Base-by-base conservation (phyloP, 2,113 vertebrate genomes). In the Halcyon malimbica region DNA sequence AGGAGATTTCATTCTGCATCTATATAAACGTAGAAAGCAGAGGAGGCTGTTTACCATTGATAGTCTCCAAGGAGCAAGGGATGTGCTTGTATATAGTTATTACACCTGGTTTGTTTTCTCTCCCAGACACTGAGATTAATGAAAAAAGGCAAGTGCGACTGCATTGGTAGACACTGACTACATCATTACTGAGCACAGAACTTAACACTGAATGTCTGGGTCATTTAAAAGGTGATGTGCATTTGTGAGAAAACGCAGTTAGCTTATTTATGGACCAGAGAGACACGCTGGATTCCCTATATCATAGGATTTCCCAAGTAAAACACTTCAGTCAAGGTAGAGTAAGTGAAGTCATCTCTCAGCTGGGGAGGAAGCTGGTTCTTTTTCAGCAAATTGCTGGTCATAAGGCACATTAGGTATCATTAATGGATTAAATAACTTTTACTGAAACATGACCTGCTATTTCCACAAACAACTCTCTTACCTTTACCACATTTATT, bases 401-500 rank as follows among this genome's bases (percentile, higher is more conserved):
- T 44, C 68, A 13, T 39, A 14, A 5, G 21, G 64, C 16, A 54
- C 59, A 56, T 68, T 71, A 81, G 35, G 21, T 39, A 69, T 48
- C 82, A 64, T 83, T 83, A 95, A 81, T 51, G 64, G 69, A 75
- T 90, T 79, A 87, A 90, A 80, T 73, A 71, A 75, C 53, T 89
- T 90, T 5, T 44, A 79, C 57, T 79, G 60, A 90, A 89, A 76
- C 50, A 35, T 9, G 73, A 71, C 54, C 73, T 78, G 63, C 65
- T 37, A 86, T 82, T 75, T 96, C 86, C 74, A 94, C 92, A 89
- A 80, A 86, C 67, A 84, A 85, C 75, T 50, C 85, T 89, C 92
- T 93, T 89, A 60, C 75, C 84, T 95, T 94, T 81, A 89, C 87
- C 82, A 95, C 88, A 88, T 94, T 96, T 83, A 90, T 96, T 97